Conservation (phyloP, 2,888 invertebrate genomes). For the Agrochola macilenta region DNA sequence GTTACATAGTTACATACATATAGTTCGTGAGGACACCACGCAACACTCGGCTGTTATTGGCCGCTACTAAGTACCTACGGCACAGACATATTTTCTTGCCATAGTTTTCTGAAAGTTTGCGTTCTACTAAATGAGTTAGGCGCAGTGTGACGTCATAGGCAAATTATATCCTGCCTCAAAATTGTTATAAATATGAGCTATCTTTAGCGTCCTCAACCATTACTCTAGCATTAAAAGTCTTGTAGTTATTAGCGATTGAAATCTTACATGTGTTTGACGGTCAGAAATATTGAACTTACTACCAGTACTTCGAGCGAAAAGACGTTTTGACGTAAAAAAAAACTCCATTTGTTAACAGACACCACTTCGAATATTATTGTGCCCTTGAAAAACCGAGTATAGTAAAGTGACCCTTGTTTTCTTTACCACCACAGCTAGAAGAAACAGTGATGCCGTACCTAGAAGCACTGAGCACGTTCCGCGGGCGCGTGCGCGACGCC, state of each 20-base stretch:
- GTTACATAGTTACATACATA: background rate
- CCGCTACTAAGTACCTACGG: background rate
- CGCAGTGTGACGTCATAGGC: too few species aligned
- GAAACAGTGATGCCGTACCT: slow-evolving; percentile 97
- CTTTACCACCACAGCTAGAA: slow-evolving; percentile 90
- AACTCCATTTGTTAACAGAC: background rate
- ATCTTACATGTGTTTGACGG: too few species aligned
- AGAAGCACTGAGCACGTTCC: slow-evolving; percentile 95
- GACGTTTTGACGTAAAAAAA: background rate
- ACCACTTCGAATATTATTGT: background rate
- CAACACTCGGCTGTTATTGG: background rate
- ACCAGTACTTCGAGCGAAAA: too few species aligned
- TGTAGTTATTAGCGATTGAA: too few species aligned
- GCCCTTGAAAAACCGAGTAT: background rate
- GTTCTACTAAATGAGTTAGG: background rate
- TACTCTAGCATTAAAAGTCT: too few species aligned
- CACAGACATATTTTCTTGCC: background rate
- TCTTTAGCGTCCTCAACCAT: too few species aligned
- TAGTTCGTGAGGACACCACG: background rate
- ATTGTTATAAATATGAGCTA: too few species aligned
- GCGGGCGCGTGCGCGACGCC: slow-evolving; percentile 89
- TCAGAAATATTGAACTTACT: too few species aligned
- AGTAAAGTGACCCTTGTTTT: background rate
- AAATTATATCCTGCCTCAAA: too few species aligned
- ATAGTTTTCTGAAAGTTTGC: background rate